Conservation (phyloP, 2,113 vertebrate species). For the Brachypodius melanocephalos region DNA sequence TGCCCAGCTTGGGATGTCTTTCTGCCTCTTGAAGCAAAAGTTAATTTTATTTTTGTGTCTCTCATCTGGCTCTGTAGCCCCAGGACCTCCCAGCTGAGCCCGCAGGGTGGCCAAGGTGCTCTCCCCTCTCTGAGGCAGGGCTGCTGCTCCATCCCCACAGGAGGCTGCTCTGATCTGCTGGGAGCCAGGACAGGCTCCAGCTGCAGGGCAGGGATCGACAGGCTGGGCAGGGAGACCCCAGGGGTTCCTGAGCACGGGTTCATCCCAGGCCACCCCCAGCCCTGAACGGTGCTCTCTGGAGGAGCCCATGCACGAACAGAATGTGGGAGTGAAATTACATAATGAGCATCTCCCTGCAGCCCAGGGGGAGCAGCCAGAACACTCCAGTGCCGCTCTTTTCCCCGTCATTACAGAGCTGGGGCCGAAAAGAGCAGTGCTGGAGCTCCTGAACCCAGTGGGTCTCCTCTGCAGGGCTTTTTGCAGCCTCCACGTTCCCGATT, state of each 20-base stretch:
- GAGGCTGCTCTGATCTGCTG: not conserved
- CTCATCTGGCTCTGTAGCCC: not conserved
- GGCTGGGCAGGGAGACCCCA: not conserved
- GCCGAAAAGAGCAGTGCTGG: not conserved
- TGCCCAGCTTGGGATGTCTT: rapidly evolving
- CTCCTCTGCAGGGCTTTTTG: not conserved
- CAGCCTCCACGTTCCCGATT: not conserved
- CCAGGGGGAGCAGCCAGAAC: not conserved
- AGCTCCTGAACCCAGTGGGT: not conserved
- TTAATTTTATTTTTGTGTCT: not conserved
- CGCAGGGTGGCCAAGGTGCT: rapidly evolving
- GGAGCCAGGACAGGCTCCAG: not conserved
- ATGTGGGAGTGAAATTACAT: not conserved
- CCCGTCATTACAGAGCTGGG: not conserved
- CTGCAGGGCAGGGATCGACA: too few species aligned
- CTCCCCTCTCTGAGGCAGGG: not conserved
- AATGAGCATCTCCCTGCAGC: not conserved
- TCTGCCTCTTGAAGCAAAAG: not conserved
- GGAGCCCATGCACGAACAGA: not conserved
- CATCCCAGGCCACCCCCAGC: not conserved
- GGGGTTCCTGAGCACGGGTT: not conserved
- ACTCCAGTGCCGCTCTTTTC: not conserved
- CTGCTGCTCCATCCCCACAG: not conserved
- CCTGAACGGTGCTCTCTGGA: not conserved
- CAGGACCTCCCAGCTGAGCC: not conserved